Evolutionary conservation across 2,888 invertebrate genomes (phyloP).

Genomic region (Pachliopta kotzebuea): DNA sequence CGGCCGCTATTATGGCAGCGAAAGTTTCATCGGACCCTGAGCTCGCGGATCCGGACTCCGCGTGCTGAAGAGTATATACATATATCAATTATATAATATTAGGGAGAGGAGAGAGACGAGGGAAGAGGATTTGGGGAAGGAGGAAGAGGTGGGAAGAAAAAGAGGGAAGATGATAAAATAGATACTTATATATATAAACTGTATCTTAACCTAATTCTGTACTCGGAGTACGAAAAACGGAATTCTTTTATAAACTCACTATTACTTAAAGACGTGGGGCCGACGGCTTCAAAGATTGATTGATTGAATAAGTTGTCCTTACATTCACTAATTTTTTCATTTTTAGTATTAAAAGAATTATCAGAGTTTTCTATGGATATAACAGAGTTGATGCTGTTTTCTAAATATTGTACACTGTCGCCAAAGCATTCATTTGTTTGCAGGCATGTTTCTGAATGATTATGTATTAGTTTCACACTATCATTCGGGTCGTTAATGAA

Average conservation of each 20-base stretch:
- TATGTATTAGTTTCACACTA: constrained; percentile 65
- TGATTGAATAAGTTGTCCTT: background rate
- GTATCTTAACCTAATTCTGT: too few relatives aligned
- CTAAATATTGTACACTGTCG: constrained; percentile 56
- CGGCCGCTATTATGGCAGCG: too few relatives aligned
- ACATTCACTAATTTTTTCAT: background rate
- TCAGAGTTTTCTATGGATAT: constrained; percentile 48
- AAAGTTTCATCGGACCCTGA: too few relatives aligned
- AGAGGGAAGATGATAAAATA: too few relatives aligned
- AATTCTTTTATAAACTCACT: constrained; percentile 10
- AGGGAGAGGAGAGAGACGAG: too few relatives aligned
- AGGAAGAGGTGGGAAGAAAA: too few relatives aligned
- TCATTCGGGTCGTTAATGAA: constrained; percentile 43
- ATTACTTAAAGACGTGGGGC: constrained; percentile 33
- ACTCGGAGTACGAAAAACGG: too few relatives aligned
- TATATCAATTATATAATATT: too few relatives aligned
- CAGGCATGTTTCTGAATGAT: constrained; percentile 70
- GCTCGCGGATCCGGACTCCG: too few relatives aligned
- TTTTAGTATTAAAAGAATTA: constrained; percentile 30
- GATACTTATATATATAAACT: too few relatives aligned
- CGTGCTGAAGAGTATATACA: too few relatives aligned
- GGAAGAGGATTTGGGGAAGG: too few relatives aligned
- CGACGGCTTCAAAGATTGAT: background rate
- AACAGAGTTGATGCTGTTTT: constrained; percentile 46
- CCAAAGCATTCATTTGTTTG: constrained; percentile 59